These are phyloP conservation scores for Thymallus thymallus DNA, from an alignment of 2,113 vertebrate species.

Conservation along the genomic window DNA sequence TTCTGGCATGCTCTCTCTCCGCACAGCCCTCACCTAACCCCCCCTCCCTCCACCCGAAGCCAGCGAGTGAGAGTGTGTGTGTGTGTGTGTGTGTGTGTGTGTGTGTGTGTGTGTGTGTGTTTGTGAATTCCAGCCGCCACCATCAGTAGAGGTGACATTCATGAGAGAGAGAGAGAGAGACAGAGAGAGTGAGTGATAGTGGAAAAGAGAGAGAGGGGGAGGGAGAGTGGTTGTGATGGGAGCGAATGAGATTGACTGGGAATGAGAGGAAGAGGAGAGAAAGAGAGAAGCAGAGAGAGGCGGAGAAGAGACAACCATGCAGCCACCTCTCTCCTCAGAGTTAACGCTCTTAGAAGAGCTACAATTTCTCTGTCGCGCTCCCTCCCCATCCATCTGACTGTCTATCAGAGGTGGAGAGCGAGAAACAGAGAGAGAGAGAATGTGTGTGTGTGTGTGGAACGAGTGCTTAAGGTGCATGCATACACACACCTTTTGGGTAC, in stretches of 20 bases:
- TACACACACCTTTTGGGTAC: slow-evolving; percentile 12
- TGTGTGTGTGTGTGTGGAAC: background rate
- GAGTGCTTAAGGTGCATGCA: slow-evolving; percentile 45
- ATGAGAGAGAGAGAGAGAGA: slow-evolving; percentile 42
- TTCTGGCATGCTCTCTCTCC: slow-evolving; percentile 60
- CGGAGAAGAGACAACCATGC: slow-evolving; percentile 20
- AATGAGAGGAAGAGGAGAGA: slow-evolving; percentile 8
- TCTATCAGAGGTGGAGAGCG: slow-evolving; percentile 40
- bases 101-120: too few species aligned
- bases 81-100: slow-evolving; percentile 11
- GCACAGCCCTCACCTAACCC: slow-evolving; percentile 28
- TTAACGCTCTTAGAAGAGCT: slow-evolving; percentile 20
- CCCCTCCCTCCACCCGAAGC: slow-evolving; percentile 68
- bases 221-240: slow-evolving; percentile 35
- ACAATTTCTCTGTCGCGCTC: slow-evolving; percentile 27
- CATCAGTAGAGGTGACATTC: slow-evolving; percentile 82
- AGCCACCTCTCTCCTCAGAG: slow-evolving; percentile 15
- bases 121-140: slow-evolving; percentile 70
- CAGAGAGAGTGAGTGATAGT: slow-evolving; percentile 30
- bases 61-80: slow-evolving; percentile 63
- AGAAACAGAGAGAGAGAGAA: background rate
- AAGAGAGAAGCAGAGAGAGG: background rate
- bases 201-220: slow-evolving; percentile 13
- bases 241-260: slow-evolving; percentile 11
- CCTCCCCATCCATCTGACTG: slow-evolving; percentile 23